A percentile compares a stretch with the other conserved stretches of the same genome.
Evolutionary conservation across 2,797 vertebrate genomes (phyloP).

Genomic region (Lepus townsendii): DNA sequence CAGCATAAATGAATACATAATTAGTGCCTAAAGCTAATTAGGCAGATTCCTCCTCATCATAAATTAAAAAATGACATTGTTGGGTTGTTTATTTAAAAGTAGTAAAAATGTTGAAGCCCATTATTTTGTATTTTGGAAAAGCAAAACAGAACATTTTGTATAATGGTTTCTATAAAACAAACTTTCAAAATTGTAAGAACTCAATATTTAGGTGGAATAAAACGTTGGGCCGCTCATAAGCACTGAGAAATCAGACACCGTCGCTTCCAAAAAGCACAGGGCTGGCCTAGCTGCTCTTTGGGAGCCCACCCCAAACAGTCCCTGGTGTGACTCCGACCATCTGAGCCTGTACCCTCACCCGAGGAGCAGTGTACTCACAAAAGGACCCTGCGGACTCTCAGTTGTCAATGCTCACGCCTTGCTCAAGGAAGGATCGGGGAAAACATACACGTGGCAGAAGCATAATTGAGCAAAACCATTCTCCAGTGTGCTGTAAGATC

Average conservation of each 20-base stretch:
- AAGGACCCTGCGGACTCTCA: not conserved
- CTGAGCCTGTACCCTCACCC: not conserved
- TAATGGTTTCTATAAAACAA: conserved; percentile 25
- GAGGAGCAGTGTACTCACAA: not conserved
- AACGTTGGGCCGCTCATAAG: not conserved
- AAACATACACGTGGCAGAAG: not conserved
- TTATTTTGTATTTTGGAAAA: not conserved
- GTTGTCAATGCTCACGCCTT: not conserved
- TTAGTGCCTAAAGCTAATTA: not conserved
- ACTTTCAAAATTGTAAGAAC: conserved; percentile 50
- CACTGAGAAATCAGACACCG: not conserved
- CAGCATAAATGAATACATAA: conserved; percentile 60
- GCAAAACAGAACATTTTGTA: conserved; percentile 54
- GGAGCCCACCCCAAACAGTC: not conserved
- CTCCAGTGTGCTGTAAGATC: not conserved
- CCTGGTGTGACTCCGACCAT: not conserved
- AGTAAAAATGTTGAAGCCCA: conserved; percentile 38
- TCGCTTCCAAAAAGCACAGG: not conserved
- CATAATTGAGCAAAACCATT: not conserved
- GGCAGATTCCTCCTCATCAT: conserved; percentile 23
- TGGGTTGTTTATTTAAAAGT: conserved; percentile 50
- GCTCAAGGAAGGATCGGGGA: not conserved
- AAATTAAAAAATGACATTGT: conserved; percentile 37
- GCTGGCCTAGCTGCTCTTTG: not conserved
- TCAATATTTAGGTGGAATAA: conserved; percentile 16